Evolutionary conservation across 2,888 invertebrate species (phyloP), one percentile per base, ranked within the genome.

Genomic region (Aleiodes leptofemur): DNA sequence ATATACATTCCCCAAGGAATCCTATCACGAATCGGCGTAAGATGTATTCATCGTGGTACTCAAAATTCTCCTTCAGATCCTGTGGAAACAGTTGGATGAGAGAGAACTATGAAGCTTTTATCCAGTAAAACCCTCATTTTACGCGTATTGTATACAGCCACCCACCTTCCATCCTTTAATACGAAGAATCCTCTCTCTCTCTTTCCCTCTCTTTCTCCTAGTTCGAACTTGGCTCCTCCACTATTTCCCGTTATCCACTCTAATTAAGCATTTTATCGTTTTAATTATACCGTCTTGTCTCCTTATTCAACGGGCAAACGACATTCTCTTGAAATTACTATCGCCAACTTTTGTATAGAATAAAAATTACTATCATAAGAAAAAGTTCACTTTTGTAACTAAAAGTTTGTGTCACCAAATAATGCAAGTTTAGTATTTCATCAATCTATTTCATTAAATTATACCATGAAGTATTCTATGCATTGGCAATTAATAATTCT

Each of bases 211-310:
- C 76, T 74, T 73, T 77, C 72, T 71, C 59, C 0, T 43, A 43
- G 43, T 57, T 48, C 69, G 34, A 57, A 16, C 56, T 29, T 70
- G 59, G 69, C 74, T 73, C 61, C 68, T 55, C 64, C 73, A 74
- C 73, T 50, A 64, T 68, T 77, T 72, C 57, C 64, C 64, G 64
- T 80, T 81, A 77, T 81, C 81, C 83, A 81, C 83, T 81, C 83
- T 86, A 85, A 85, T 85, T 84, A 85, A 85, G 84, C 82, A 86
- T 85, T 86, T 85, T 84, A 83, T 84, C 81, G 82, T 83, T 86
- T 83, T 83, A 85, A 85, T 86, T 84, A 83, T 82, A 83, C 80
- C 80, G 74, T 61, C 43, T 48, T 61, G 64, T 74, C 71, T 53
- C 56, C 70, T 43, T 61, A 55, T 55, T 43, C 73, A 55, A 34